Evolutionary conservation across 1,140 invertebrate genomes (phyloP), one percentile per base, ranked within the genome.

Genomic region (Monochamus saltuarius): DNA sequence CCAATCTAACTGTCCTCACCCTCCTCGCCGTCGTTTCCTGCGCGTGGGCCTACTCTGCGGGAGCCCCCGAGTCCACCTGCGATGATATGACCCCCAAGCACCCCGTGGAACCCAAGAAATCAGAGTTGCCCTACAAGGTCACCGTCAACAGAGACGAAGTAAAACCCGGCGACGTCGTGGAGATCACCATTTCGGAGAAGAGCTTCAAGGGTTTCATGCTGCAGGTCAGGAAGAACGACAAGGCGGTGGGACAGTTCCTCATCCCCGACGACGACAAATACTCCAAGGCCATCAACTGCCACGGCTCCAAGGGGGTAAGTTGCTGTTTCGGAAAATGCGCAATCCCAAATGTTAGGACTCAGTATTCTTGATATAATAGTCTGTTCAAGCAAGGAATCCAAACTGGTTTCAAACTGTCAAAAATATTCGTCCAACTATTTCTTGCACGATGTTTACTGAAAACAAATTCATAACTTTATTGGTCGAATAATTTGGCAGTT

Each of bases 141-240:
- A 55, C 61, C 0, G 47, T 77, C 0, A 69, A 65, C 51, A 74
- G 72, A 13, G 72, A 62, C 4, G 61, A 59, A 34, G 69, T 78
- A n/a, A 67, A 68, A 42, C 22, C 66, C 1, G 71, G 72, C 7
- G 72, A 73, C 35, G 56, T 60, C 13, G 63, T 77, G 1, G 66
- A 74, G 7, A 70, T 79, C 14, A 75, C 67, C 1, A 65, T 79
- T 43, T 57, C 57, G 7, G 66, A 60, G 22, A 68, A 67, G 34
- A 56, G 52, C 6, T 80, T 79, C 65, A 78, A 79, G 63, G 78
- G 79, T 40, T 79, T 77, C 65, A 64, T 80, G 10, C 6, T 81
- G 1, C 73, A 81, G 66, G 77, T 76, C 10, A 69, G 78, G 46
- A 65, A 73, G 14, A 68, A 63, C 0, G 52, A 74, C 3, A 65